A percentile compares a stretch with the other conserved stretches of the same genome.
Evolutionary conservation across 2,888 invertebrate genomes (phyloP).

Genomic region (Himalopsyche japonica): DNA sequence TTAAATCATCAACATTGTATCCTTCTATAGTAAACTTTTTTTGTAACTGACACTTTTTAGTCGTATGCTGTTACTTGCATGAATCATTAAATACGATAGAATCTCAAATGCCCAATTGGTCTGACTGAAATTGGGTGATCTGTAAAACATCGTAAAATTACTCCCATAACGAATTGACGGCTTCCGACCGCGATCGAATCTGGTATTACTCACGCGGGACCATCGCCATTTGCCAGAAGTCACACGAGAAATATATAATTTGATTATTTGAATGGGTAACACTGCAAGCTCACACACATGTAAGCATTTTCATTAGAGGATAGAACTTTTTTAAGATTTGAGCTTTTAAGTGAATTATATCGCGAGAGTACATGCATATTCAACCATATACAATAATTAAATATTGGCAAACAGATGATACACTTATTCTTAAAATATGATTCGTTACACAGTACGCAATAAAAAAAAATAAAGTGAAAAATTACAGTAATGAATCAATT

Average conservation of each 20-base stretch:
- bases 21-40: no score
- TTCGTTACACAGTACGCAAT: no score
- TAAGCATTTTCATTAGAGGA: no score
- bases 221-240: slow-evolving; percentile 15
- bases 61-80: background rate
- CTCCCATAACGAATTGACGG: slow-evolving; percentile 1
- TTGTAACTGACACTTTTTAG: background rate
- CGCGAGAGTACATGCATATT: no score
- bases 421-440: no score
- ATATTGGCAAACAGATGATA: no score
- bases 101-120: background rate
- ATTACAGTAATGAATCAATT: no score
- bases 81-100: background rate
- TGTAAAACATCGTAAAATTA: background rate
- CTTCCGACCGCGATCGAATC: slow-evolving; percentile 10
- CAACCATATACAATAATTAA: no score
- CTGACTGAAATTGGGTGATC: background rate
- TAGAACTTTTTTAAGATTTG: no score
- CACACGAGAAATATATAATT: slow-evolving; percentile 21
- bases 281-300: slow-evolving; percentile 8
- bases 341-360: no score
- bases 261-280: slow-evolving; percentile 30
- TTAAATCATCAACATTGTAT: no score
- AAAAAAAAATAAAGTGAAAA: no score
- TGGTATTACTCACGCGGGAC: slow-evolving; percentile 25